Conservation (phyloP, 1,140 invertebrate species). For the Bursaphelenchus mucronatus region DNA sequence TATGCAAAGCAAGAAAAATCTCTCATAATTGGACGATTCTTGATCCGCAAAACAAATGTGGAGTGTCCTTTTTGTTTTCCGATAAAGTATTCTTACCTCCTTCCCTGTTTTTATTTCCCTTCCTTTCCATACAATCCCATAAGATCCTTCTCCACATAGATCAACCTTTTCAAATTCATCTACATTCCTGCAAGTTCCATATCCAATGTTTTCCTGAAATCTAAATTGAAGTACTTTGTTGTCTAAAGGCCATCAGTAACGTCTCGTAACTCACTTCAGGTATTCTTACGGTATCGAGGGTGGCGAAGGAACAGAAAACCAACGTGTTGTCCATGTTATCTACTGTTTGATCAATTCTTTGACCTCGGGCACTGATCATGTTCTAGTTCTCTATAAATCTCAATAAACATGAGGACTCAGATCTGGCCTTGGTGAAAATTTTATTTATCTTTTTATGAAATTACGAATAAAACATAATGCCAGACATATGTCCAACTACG, state of each 20-base stretch:
- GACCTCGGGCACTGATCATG: too few relatives aligned
- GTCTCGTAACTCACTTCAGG: conserved; percentile 18
- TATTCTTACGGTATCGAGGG: conserved; percentile 21
- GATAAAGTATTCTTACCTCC: conserved; percentile 66
- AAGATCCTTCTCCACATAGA: conserved; percentile 92
- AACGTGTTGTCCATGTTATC: too few relatives aligned
- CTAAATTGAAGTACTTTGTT: conserved; percentile 7
- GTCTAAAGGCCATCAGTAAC: not conserved
- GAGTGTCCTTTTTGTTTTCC: too few relatives aligned
- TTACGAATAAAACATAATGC: too few relatives aligned
- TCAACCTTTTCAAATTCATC: conserved; percentile 94
- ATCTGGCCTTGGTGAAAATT: too few relatives aligned
- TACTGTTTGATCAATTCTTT: too few relatives aligned
- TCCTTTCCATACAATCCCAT: conserved; percentile 97
- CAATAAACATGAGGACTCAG: too few relatives aligned
- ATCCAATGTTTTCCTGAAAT: conserved; percentile 60
- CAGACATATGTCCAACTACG: too few relatives aligned
- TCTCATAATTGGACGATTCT: too few relatives aligned
- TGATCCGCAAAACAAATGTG: too few relatives aligned
- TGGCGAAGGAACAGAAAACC: conserved; percentile 16
- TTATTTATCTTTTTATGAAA: too few relatives aligned
- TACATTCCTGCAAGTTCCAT: conserved; percentile 84
- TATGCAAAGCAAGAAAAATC: not conserved
- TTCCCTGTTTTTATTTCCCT: conserved; percentile 77
- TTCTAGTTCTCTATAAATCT: too few relatives aligned